phyloP scores from a whole-genome alignment of 2,888 invertebrate species.

The Danaus chrysippus region DNA sequence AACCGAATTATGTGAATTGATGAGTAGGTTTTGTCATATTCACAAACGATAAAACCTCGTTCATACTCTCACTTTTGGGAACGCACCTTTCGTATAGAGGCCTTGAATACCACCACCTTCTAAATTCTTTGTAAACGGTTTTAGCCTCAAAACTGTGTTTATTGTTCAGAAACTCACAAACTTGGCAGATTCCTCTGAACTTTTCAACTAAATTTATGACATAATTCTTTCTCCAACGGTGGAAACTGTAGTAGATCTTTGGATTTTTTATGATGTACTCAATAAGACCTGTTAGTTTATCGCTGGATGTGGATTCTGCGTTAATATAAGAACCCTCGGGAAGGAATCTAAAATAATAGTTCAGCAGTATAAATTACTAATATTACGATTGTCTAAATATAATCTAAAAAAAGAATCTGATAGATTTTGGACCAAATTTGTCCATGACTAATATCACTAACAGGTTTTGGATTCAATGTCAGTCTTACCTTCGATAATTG shows the following conservation, averaged over 20 bases:
- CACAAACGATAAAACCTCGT: constrained; percentile 39
- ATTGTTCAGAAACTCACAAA: constrained; percentile 53
- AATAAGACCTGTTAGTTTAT: constrained; percentile 45
- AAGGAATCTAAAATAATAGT: constrained; percentile 51
- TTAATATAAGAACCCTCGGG: constrained; percentile 60
- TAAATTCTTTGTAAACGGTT: constrained; percentile 44
- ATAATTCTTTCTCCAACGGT: constrained; percentile 53
- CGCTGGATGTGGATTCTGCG: constrained; percentile 34
- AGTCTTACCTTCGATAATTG: constrained; percentile 74
- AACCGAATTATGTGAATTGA: constrained; percentile 2
- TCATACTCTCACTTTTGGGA: constrained; percentile 38
- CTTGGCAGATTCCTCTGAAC: constrained; percentile 49
- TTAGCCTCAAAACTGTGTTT: constrained; percentile 27
- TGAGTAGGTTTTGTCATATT: constrained; percentile 26
- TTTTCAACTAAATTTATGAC: constrained; percentile 40
- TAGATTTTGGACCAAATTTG: no score
- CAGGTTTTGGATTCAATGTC: neutral
- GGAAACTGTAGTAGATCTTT: constrained; percentile 44
- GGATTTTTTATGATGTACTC: constrained; percentile 45
- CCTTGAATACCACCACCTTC: constrained; percentile 59
- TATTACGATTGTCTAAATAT: no score
- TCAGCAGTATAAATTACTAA: no score
- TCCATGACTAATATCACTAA: no score
- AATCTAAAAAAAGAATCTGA: no score
- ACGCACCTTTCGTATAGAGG: constrained; percentile 37